A percentile compares a stretch with the other conserved stretches of the same genome.
Evolutionary conservation across 2,888 invertebrate species (phyloP).

Genomic region (Seira sanloemensis): DNA sequence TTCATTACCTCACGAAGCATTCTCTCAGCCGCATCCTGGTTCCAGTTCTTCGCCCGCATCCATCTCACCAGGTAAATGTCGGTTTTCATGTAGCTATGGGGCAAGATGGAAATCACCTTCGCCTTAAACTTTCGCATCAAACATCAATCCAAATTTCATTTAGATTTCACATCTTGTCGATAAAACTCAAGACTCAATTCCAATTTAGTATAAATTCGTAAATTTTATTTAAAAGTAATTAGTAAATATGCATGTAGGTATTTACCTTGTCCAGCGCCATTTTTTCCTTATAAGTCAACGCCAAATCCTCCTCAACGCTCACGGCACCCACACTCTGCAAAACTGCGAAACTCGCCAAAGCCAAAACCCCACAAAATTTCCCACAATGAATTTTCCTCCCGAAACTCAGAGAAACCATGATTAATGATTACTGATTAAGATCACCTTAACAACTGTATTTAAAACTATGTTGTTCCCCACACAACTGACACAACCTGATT

Average conservation of each 20-base stretch:
- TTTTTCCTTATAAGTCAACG: constrained; percentile 31
- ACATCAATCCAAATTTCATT: constrained; percentile 13
- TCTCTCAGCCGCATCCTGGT: constrained; percentile 25
- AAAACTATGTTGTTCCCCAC: too few species aligned
- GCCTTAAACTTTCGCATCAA: constrained; percentile 45
- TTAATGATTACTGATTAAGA: too few species aligned
- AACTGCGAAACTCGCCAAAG: too few species aligned
- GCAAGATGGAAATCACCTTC: constrained; percentile 7
- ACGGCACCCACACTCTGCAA: not conserved
- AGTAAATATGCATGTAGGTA: not conserved
- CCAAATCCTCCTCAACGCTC: constrained; percentile 42
- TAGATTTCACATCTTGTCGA: not conserved
- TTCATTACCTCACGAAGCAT: constrained; percentile 34
- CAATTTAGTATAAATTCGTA: not conserved
- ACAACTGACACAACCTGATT: too few species aligned
- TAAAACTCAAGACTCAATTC: not conserved
- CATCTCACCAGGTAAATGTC: constrained; percentile 35
- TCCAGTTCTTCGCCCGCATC: constrained; percentile 24
- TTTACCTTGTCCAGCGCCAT: constrained; percentile 44
- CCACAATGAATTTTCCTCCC: too few species aligned
- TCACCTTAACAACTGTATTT: too few species aligned
- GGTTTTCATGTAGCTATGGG: constrained; percentile 40
- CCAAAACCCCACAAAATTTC: too few species aligned
- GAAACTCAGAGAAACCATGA: too few species aligned
- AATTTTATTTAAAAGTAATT: not conserved